These are phyloP conservation scores for Scleropages formosus DNA, from an alignment of 2,797 vertebrate genomes.

Conservation along the genomic window DNA sequence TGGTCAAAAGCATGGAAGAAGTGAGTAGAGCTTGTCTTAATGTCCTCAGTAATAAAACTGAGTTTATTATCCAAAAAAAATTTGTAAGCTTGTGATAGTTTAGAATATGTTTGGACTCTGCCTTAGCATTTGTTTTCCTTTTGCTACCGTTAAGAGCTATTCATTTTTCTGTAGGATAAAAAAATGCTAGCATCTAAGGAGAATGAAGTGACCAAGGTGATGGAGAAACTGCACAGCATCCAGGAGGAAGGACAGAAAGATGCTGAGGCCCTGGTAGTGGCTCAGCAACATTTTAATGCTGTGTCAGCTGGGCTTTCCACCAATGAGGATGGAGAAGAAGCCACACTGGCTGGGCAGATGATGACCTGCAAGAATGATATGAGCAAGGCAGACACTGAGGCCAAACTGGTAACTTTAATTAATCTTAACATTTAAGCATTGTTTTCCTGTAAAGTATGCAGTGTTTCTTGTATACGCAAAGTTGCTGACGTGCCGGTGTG, in stretches of 20 bases:
- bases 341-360: constrained; percentile 87
- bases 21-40: constrained; percentile 57
- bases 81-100: too few species aligned
- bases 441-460: too few species aligned
- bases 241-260: constrained; percentile 76
- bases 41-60: too few species aligned
- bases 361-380: constrained; percentile 93
- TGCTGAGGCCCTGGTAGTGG: constrained; percentile 66
- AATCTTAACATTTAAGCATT: too few species aligned
- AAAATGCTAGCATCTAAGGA: constrained; percentile 81
- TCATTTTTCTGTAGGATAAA: constrained; percentile 71
- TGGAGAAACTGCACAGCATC: constrained; percentile 64
- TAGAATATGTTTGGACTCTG: too few species aligned
- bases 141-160: background rate
- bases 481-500: background rate
- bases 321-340: constrained; percentile 82
- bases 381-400: constrained; percentile 86
- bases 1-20: constrained; percentile 84
- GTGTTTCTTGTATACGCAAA: background rate
- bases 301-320: constrained; percentile 86
- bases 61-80: background rate
- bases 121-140: too few species aligned
- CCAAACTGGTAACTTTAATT: constrained; percentile 78
- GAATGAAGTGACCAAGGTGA: constrained; percentile 73
- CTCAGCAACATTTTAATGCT: constrained; percentile 85